phyloP scores from a whole-genome alignment of 1,140 invertebrate species.

The Trigoniulus corallinus region DNA sequence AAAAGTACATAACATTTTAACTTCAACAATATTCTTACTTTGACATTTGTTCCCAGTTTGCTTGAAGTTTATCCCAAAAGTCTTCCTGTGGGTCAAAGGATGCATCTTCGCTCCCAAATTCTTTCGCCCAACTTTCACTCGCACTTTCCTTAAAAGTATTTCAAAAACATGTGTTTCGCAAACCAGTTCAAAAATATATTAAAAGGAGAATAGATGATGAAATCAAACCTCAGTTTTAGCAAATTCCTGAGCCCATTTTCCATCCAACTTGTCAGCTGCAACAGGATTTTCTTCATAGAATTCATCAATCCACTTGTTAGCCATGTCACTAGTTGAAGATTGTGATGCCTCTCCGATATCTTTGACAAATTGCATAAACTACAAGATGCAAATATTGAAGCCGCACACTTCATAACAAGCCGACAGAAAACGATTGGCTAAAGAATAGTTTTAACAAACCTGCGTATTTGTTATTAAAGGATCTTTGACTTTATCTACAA shows the following conservation, averaged over 20 bases:
- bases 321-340: no score
- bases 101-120: slow-evolving; percentile 23
- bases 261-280: slow-evolving; percentile 18
- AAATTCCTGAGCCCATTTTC: slow-evolving; percentile 20
- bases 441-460: slow-evolving; percentile 21
- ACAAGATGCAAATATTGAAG: slow-evolving; percentile 13
- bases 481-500: slow-evolving; percentile 35
- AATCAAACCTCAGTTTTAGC: background rate
- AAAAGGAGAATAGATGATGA: background rate
- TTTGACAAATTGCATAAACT: slow-evolving; percentile 75
- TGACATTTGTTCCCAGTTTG: slow-evolving; percentile 55
- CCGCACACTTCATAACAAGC: background rate
- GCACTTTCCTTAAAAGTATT: slow-evolving; percentile 18
- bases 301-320: no score
- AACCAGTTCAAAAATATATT: background rate
- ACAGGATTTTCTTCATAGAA: slow-evolving; percentile 35
- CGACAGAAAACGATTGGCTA: slow-evolving; percentile 2
- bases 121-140: slow-evolving; percentile 32
- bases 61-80: slow-evolving; percentile 57
- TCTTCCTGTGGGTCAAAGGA: slow-evolving; percentile 21
- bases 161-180: slow-evolving; percentile 18
- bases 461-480: slow-evolving; percentile 50
- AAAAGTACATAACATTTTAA: slow-evolving; percentile 5
- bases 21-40: slow-evolving; percentile 17
- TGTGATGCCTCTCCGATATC: slow-evolving; percentile 56